phyloP scores from a whole-genome alignment of 2,113 vertebrate genomes.

The Sclerurus mexicanus region DNA sequence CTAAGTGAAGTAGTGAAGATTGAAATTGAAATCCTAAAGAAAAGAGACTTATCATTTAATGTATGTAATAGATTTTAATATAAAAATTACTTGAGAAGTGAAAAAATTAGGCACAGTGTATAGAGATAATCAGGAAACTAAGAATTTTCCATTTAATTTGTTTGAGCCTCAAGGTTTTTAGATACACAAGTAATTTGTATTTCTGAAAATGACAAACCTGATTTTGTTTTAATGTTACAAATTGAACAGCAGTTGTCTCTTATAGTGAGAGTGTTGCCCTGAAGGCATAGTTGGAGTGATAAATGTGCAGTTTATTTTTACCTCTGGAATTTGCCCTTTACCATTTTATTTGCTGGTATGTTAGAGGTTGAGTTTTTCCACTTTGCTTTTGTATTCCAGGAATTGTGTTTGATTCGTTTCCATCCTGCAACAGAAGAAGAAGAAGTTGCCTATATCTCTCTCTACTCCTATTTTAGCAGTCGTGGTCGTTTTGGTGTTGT shows the following conservation, averaged over 20 bases:
- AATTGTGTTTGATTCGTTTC: slow-evolving; percentile 94
- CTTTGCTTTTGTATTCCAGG: slow-evolving; percentile 76
- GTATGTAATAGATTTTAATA: neutral
- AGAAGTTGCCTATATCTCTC: slow-evolving; percentile 94
- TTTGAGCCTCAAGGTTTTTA: neutral
- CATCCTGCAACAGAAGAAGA: slow-evolving; percentile 96
- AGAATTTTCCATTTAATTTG: neutral
- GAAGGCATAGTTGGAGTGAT: neutral
- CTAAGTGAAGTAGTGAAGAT: neutral
- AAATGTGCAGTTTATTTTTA: neutral
- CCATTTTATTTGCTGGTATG: neutral
- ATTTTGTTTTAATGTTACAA: neutral
- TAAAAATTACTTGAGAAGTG: neutral
- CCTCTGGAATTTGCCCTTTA: neutral
- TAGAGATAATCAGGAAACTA: neutral
- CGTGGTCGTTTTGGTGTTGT: slow-evolving; percentile 95
- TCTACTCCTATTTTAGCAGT: slow-evolving; percentile 99
- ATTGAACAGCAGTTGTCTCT: neutral
- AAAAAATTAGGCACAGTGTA: neutral
- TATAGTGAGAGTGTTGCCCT: neutral
- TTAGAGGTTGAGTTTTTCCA: slow-evolving; percentile 29
- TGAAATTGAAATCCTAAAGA: neutral
- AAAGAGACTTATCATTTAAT: neutral
- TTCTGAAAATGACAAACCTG: neutral
- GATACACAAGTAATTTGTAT: neutral